Conservation (phyloP, 2,797 vertebrate genomes). For the Phylloscopus collybita region DNA sequence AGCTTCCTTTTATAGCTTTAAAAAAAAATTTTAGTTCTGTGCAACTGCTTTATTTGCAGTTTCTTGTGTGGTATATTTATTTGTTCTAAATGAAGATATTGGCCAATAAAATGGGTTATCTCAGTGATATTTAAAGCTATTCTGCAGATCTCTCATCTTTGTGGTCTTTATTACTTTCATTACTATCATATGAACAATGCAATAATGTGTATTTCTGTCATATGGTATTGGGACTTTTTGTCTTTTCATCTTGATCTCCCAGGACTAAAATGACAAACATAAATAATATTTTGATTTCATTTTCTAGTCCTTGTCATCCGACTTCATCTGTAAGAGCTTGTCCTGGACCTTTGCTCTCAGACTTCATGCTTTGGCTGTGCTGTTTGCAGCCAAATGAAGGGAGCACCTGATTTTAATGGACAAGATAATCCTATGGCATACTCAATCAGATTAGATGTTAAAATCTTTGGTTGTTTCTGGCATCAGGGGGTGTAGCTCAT, state of each 20-base stretch:
- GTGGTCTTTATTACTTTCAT: constrained; percentile 41
- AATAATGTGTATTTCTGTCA: constrained; percentile 1
- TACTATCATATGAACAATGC: background rate
- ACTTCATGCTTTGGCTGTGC: background rate
- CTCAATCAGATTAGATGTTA: background rate
- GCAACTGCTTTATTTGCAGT: background rate
- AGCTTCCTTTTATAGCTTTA: background rate
- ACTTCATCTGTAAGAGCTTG: constrained; percentile 27
- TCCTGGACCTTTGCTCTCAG: background rate
- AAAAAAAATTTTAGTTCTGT: background rate
- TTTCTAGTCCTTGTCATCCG: background rate
- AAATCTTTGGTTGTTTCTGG: background rate
- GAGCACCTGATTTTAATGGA: background rate
- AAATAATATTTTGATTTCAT: constrained; percentile 55
- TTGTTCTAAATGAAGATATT: constrained; percentile 21
- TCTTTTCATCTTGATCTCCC: constrained; percentile 37
- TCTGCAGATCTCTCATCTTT: constrained; percentile 14
- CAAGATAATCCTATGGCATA: background rate
- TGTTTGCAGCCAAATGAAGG: background rate
- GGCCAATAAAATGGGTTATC: background rate
- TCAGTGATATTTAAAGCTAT: constrained; percentile 9
- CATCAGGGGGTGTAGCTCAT: background rate
- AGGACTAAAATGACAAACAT: constrained; percentile 13
- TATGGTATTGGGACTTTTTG: background rate
- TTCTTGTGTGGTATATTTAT: background rate